Conservation (phyloP, 2,797 vertebrate species). For the Sternotherus odoratus region DNA sequence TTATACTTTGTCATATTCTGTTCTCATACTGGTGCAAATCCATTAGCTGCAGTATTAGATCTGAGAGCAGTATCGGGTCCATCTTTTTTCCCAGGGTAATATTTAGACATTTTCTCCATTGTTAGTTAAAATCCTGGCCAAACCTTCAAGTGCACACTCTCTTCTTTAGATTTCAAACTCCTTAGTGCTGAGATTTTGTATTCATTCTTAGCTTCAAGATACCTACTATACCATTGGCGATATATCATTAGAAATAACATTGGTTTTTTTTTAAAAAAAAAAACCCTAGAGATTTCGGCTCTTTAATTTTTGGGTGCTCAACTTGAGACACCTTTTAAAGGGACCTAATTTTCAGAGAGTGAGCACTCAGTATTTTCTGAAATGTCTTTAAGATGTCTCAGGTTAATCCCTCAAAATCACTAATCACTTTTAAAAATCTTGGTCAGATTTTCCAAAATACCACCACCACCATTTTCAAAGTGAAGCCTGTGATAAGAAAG, state of each 20-base stretch:
- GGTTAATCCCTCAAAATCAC: not conserved
- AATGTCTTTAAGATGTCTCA: not conserved
- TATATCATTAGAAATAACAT: not conserved
- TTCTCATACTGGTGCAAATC: not conserved
- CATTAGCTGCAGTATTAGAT: not conserved
- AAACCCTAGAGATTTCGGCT: not conserved
- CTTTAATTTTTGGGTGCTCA: not conserved
- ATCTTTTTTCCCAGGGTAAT: not conserved
- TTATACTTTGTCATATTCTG: not conserved
- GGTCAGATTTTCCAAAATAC: not conserved
- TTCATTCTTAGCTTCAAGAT: not conserved
- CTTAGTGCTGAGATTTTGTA: not conserved
- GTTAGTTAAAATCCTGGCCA: not conserved
- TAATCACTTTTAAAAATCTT: not conserved
- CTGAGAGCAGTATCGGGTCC: not conserved
- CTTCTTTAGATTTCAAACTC: not conserved
- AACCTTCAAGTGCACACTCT: not conserved
- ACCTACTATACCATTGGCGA: not conserved
- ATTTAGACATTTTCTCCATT: not conserved
- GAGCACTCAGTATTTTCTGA: not conserved
- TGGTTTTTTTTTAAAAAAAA: not conserved
- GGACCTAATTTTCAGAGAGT: not conserved
- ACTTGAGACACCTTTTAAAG: not conserved
- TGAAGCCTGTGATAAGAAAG: not conserved
- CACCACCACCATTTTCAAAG: not conserved